These are phyloP conservation scores for Coregonus suidteri DNA, from an alignment of 2,797 vertebrate species.

Conservation along the genomic window DNA sequence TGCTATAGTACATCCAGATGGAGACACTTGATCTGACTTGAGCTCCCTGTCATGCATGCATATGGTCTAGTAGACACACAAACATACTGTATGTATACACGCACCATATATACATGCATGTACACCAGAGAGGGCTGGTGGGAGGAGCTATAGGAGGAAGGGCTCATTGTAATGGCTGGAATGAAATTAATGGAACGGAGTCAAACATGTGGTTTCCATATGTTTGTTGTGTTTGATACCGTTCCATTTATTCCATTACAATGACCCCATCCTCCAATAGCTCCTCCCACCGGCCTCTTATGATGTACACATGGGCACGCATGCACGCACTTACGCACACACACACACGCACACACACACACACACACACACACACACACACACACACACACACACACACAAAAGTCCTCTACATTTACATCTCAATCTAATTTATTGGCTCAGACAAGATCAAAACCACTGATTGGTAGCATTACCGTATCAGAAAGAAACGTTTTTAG, in stretches of 20 bases:
- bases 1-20: not conserved
- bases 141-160: too few relatives aligned
- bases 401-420: slow-evolving; percentile 44
- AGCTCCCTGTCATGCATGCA: not conserved
- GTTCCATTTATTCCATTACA: too few relatives aligned
- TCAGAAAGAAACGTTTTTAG: slow-evolving; percentile 83
- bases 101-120: too few relatives aligned
- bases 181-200: too few relatives aligned
- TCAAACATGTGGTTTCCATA: too few relatives aligned
- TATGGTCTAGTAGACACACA: not conserved
- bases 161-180: too few relatives aligned
- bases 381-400: not conserved
- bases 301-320: not conserved
- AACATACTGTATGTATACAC: not conserved
- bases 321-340: not conserved
- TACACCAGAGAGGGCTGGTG: too few relatives aligned
- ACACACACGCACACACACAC: not conserved
- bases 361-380: not conserved
- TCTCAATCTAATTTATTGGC: slow-evolving; percentile 5
- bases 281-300: too few relatives aligned
- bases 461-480: slow-evolving; percentile 22
- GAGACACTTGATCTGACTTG: slow-evolving; percentile 3
- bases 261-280: too few relatives aligned
- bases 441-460: slow-evolving; percentile 23
- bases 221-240: too few relatives aligned